Evolutionary conservation across 2,113 vertebrate species (phyloP).

Genomic region (Piaya cayana): DNA sequence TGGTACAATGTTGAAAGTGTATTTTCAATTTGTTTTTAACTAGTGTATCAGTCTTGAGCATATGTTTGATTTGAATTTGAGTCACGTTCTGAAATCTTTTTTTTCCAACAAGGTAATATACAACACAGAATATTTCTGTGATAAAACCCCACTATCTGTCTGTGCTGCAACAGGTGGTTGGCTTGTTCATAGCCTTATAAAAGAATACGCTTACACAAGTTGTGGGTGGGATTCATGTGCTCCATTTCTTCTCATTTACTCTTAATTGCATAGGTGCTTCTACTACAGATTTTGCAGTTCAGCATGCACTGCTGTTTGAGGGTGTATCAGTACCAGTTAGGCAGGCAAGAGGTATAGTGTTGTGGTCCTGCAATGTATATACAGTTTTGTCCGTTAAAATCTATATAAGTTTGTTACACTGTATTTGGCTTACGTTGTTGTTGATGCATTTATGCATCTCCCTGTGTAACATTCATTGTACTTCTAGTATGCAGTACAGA

Average conservation of each 20-base stretch:
- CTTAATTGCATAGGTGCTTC: background rate
- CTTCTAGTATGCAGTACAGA: background rate
- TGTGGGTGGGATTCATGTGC: background rate
- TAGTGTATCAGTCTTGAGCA: background rate
- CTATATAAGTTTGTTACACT: background rate
- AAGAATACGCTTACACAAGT: background rate
- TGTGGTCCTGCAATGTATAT: background rate
- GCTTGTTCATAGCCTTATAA: background rate
- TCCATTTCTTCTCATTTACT: background rate
- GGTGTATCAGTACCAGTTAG: background rate
- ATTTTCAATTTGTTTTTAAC: background rate
- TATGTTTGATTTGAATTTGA: background rate
- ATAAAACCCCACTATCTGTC: background rate
- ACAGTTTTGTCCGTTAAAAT: background rate
- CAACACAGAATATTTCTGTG: background rate
- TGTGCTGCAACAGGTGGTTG: background rate
- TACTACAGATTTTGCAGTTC: background rate
- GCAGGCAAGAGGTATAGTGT: background rate
- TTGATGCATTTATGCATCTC: background rate
- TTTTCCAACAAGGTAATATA: background rate
- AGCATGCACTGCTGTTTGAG: background rate
- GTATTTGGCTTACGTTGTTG: background rate
- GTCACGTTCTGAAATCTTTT: background rate
- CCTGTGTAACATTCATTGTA: background rate
- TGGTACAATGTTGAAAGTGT: background rate